Conservation (phyloP, 2,797 vertebrate genomes). For the Pantherophis alleghaniensis region DNA sequence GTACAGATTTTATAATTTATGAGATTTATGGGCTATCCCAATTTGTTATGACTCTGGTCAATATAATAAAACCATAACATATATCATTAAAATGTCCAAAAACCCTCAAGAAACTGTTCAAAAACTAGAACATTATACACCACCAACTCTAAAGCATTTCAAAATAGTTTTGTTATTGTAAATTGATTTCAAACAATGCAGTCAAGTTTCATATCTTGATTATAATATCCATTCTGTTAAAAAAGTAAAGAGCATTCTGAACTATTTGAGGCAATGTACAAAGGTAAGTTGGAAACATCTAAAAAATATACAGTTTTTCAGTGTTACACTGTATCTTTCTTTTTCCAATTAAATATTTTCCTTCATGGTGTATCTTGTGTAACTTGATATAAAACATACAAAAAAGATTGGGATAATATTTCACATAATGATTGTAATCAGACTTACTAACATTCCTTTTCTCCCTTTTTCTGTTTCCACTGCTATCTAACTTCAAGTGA, state of each 20-base stretch:
- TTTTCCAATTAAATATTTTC: not conserved
- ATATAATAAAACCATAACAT: not conserved
- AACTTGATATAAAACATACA: not conserved
- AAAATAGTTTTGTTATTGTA: not conserved
- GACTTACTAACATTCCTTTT: conserved; percentile 64
- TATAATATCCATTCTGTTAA: not conserved
- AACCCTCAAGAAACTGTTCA: not conserved
- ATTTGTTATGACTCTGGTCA: not conserved
- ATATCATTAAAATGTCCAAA: not conserved
- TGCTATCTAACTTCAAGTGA: conserved; percentile 72
- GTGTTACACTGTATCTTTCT: not conserved
- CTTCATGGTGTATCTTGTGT: accelerated
- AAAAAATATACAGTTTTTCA: not conserved
- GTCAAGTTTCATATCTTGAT: not conserved
- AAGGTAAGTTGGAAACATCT: not conserved
- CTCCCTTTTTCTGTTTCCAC: conserved; percentile 66
- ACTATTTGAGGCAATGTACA: not conserved
- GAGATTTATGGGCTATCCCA: not conserved
- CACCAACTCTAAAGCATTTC: not conserved
- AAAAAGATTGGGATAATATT: conserved; percentile 32
- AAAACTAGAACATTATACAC: not conserved
- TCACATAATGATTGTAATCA: not conserved
- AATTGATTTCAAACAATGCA: not conserved
- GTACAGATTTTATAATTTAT: not conserved
- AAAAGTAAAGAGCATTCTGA: not conserved